Evolutionary conservation across 2,888 invertebrate species (phyloP).

Genomic region (Eumerus sabulonum): DNA sequence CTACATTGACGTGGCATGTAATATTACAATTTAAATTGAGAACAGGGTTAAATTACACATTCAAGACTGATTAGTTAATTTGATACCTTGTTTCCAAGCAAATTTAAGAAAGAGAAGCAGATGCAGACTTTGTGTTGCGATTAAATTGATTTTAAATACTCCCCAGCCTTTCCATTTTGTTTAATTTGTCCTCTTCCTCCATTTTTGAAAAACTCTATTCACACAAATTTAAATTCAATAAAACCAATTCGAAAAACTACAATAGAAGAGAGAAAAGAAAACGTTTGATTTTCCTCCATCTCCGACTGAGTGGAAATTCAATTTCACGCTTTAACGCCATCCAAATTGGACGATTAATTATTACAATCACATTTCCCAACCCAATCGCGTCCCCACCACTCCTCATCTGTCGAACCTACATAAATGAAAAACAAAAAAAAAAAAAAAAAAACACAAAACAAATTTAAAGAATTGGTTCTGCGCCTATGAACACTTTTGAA

Average conservation of each 20-base stretch:
- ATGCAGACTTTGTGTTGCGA: no score
- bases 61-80: no score
- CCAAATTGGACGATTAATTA: slow-evolving; percentile 67
- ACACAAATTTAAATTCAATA: slow-evolving; percentile 14
- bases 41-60: no score
- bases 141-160: no score
- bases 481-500: slow-evolving; percentile 63
- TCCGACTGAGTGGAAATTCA: slow-evolving; percentile 54
- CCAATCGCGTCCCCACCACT: slow-evolving; percentile 7
- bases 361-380: slow-evolving; percentile 50
- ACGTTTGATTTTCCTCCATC: slow-evolving; percentile 40
- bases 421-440: slow-evolving; percentile 10
- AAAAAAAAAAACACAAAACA: slow-evolving; percentile 10
- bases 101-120: no score
- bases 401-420: slow-evolving; percentile 45
- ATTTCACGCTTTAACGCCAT: slow-evolving; percentile 67
- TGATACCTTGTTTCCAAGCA: no score
- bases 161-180: no score
- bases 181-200: no score
- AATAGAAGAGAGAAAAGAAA: slow-evolving; percentile 7
- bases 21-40: no score
- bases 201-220: no score
- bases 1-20: no score
- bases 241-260: slow-evolving; percentile 35
- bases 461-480: slow-evolving; percentile 52